Evolutionary conservation across 2,888 invertebrate genomes (phyloP), one percentile per base, ranked within the genome.

Genomic region (Tribolium freemani): DNA sequence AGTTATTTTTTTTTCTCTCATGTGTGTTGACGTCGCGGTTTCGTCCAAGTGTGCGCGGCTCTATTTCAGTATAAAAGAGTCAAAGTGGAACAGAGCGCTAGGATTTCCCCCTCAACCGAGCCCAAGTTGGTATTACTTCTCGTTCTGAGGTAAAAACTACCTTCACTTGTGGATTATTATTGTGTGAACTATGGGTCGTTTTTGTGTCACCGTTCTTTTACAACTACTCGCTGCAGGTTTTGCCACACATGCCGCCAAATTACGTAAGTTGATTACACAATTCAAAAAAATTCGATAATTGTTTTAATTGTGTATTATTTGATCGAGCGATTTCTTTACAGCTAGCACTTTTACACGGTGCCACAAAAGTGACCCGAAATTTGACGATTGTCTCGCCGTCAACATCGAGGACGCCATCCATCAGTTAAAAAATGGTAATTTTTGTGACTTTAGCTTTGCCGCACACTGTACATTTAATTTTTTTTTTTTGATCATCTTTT

Each of bases 291-390:
- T 58, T 53, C 13, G 6, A 53, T 16, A 11, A 53, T 26, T 26
- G 5, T 3, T 3, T 26, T 26, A 26, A 26, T 5, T 26, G 3
- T 3, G 5, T 5, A 26, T 26, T 3, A 26, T 26, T 26, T 45
- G 53, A 20, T n/a, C 10, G 13, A 6, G 10, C 46, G 11, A 16
- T 16, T 11, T n/a, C n/a, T 20, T 50, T 69, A 6, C 64, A 83
- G 83, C 83, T 0, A 77, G 74, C 38, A 76, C 68, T 26, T 83
- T 80, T 71, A 80, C 77, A 45, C 74, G 77, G 72, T 83, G 83
- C 67, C 79, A 79, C 69, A 75, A 75, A 20, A 77, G 77, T 10
- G 79, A 80, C 44, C 76, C 79, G 1, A 61, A 78, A 6, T 75
- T 81, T 21, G 48, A 78, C 8, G 78, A 81, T 68, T 83, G 83